Conservation (phyloP, 2,113 vertebrate species). For the Haemorhous mexicanus region DNA sequence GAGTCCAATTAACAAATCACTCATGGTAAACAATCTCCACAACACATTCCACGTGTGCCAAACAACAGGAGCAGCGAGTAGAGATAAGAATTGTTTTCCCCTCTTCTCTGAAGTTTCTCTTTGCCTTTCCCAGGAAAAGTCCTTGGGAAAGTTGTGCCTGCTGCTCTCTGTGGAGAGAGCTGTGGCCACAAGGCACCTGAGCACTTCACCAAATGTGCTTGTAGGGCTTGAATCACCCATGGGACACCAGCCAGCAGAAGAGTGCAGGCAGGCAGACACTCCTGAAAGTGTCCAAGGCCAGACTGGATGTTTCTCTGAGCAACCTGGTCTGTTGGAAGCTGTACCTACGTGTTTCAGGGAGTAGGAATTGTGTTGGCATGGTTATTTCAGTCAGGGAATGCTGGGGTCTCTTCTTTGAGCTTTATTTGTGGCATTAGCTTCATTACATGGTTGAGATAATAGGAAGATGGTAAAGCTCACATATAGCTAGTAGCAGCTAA, state of each 20-base stretch:
- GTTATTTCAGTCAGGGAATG: not conserved
- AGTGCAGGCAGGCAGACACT: not conserved
- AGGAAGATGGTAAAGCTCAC: not conserved
- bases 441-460: not conserved
- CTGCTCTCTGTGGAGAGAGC: no score
- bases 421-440: not conserved
- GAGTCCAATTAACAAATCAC: no score
- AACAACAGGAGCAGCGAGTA: no score
- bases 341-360: not conserved
- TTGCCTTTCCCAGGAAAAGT: no score
- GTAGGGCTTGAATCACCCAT: not conserved
- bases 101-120: no score
- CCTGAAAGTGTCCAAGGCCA: not conserved
- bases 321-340: not conserved
- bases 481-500: not conserved
- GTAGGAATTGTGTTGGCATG: not conserved
- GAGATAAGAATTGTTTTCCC: no score
- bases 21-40: no score
- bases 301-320: not conserved
- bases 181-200: no score
- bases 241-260: not conserved
- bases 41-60: no score
- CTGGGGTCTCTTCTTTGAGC: not conserved
- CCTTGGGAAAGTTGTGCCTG: no score
- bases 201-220: not conserved